Percentiles rank a stretch among this genome's conserved stretches.
Evolutionary conservation across 1,140 invertebrate species (phyloP).

Genomic region (Lepidurus packardi): DNA sequence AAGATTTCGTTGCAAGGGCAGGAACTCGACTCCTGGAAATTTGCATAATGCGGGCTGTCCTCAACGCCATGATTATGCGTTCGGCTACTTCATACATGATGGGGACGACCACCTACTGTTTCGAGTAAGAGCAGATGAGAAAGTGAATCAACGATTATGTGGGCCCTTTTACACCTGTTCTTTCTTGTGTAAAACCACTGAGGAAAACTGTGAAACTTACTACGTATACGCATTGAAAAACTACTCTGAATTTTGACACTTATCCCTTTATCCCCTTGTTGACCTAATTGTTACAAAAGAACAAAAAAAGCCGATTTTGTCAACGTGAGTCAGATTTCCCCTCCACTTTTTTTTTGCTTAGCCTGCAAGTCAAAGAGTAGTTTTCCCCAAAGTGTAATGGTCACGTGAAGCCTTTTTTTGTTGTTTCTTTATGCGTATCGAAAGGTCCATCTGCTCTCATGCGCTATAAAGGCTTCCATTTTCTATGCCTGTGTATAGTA

Average conservation of each 20-base stretch:
- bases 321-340: too few species aligned
- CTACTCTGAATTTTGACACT: too few species aligned
- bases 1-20: background rate
- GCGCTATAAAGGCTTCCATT: background rate
- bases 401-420: background rate
- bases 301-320: too few species aligned
- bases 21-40: background rate
- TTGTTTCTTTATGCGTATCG: conserved; percentile 1
- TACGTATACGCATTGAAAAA: too few species aligned
- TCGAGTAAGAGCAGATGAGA: background rate
- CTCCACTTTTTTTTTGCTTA: too few species aligned
- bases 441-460: conserved; percentile 5
- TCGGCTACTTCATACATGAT: background rate
- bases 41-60: conserved; percentile 5
- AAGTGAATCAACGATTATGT: background rate
- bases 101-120: background rate
- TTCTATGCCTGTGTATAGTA: background rate
- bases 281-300: too few species aligned
- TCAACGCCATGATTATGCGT: conserved; percentile 1
- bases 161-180: background rate
- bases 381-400: background rate
- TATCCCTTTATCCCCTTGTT: too few species aligned
- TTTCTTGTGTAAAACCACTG: background rate
- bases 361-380: too few species aligned
- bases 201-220: background rate